Evolutionary conservation across 92 coral and sea anemone species (phyloP).

Genomic region (Epizoanthus ramosus): DNA sequence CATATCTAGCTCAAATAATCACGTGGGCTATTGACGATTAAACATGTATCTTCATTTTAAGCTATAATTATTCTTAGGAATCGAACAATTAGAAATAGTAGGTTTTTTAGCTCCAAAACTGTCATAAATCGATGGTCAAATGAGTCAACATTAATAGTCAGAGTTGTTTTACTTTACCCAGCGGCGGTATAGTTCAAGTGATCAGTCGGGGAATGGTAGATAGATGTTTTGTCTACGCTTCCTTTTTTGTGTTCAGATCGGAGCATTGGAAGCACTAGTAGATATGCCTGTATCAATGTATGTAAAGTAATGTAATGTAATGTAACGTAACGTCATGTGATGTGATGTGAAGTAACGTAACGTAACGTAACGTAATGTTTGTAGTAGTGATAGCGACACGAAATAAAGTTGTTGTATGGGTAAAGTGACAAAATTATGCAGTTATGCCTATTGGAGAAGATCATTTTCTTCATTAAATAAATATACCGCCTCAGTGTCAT

Average conservation of each 20-base stretch:
- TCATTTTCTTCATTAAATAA: too few species aligned
- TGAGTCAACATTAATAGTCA: neutral
- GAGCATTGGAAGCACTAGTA: neutral
- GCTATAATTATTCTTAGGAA: neutral
- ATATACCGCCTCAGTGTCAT: too few species aligned
- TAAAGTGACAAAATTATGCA: too few species aligned
- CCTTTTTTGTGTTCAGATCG: neutral
- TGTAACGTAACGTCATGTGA: too few species aligned
- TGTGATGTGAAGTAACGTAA: too few species aligned
- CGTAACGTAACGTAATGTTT: too few species aligned
- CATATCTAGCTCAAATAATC: too few species aligned
- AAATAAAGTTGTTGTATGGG: too few species aligned
- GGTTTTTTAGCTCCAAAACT: conserved; percentile 1
- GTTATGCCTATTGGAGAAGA: too few species aligned
- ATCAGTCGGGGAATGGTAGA: neutral
- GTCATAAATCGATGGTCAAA: neutral
- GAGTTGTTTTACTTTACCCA: neutral
- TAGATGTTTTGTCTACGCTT: neutral
- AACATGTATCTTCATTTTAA: neutral
- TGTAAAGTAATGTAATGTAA: too few species aligned
- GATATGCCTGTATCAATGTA: too few species aligned
- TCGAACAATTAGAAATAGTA: neutral
- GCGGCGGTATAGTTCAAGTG: neutral
- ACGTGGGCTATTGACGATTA: neutral
- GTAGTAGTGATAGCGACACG: too few species aligned